Evolutionary conservation across 2,888 invertebrate genomes (phyloP).

Genomic region (Campaea margaritaria): DNA sequence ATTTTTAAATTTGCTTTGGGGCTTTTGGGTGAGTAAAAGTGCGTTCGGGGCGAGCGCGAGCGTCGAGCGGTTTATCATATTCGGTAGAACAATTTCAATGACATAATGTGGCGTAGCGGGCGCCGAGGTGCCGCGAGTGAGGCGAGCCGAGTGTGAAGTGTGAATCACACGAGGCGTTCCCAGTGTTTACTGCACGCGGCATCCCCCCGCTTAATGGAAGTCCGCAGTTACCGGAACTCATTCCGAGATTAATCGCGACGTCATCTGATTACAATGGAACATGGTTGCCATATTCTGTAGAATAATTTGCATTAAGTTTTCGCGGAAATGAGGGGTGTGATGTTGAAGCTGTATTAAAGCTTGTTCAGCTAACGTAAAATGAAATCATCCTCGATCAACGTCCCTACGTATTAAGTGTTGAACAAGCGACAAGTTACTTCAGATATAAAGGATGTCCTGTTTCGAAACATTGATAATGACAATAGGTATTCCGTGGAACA

Average conservation of each 20-base stretch:
- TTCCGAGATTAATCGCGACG: slow-evolving; percentile 72
- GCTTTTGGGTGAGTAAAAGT: slow-evolving; percentile 29
- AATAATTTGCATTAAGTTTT: no score
- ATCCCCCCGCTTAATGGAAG: slow-evolving; percentile 56
- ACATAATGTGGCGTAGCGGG: slow-evolving; percentile 43
- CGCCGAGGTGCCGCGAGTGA: slow-evolving; percentile 32
- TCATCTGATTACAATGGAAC: slow-evolving; percentile 66
- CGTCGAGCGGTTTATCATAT: slow-evolving; percentile 48
- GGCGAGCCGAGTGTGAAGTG: slow-evolving; percentile 22
- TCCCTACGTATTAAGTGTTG: no score
- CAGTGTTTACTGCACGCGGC: slow-evolving; percentile 37
- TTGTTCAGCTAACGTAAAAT: no score
- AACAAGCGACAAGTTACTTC: no score
- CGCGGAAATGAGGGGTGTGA: no score
- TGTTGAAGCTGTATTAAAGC: no score
- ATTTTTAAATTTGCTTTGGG: slow-evolving; percentile 49
- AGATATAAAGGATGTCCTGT: no score
- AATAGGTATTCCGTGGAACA: slow-evolving; percentile 2
- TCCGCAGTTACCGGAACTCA: slow-evolving; percentile 59
- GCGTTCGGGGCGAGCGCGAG: slow-evolving; percentile 41
- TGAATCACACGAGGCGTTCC: slow-evolving; percentile 29
- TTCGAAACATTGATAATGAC: not conserved
- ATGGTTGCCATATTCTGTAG: slow-evolving; percentile 11
- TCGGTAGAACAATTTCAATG: slow-evolving; percentile 40
- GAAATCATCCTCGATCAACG: no score